Evolutionary conservation across 2,797 vertebrate species (phyloP), one percentile per base, ranked within the genome.

Genomic region (Huso huso): DNA sequence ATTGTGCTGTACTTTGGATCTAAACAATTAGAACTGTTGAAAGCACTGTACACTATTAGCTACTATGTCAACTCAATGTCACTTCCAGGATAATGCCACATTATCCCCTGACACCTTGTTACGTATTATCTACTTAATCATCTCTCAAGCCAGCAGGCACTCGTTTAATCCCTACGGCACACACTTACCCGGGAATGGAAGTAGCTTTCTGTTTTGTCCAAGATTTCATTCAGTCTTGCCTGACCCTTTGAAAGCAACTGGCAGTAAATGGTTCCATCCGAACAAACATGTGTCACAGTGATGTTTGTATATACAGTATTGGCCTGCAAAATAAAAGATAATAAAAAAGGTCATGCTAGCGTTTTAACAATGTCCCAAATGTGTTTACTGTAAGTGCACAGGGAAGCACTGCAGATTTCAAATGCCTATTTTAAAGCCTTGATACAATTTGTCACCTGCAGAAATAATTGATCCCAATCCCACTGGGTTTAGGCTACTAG

Each of bases 161-260:
- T 58, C 11, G 12, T 58, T n/a, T 13, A 52, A 10, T 23, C 10
- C 13, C 48, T 10, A 61, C 5, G 53, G 10, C 53, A 55, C 53
- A 55, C 12, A 49, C 62, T 73, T 78, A 95, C 96, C 91, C 93
- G 91, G n/a, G 86, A 87, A 23, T 74, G 76, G 65, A 96, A 93
- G 76, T 89, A 90, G 10, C 84, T 83, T 74, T 96, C 91, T 1
- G 88, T 73, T 74, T 92, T 89, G 64, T 92, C 87, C 71, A 96
- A 72, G 37, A 91, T 71, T 71, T 90, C 88, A 7, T 51, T 75
- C 49, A 98, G 92, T 74, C 87, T 91, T 57, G 82, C 79, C 12
- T 86, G 84, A 68, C 95, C 95, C 79, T 91, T 90, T 51, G 88
- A 96, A 3, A 93, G 94, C 62, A 99, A 82, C 76, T 94, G 94